Base-by-base conservation (phyloP, 1,140 invertebrate genomes). In the Cotesia chilonis region DNA sequence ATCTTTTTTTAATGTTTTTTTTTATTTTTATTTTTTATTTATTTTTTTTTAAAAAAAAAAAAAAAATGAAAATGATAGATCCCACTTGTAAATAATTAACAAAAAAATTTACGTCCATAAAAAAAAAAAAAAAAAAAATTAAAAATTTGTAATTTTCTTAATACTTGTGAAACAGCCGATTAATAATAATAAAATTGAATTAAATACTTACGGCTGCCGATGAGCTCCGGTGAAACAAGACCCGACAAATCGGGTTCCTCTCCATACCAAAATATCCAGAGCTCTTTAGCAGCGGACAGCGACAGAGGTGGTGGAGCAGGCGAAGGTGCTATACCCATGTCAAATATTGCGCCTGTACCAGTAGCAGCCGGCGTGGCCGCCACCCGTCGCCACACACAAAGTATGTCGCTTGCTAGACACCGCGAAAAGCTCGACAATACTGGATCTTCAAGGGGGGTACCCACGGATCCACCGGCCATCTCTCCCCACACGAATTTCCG, bases 231-330 rank as follows among this genome's bases (percentile, higher is more conserved):
- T 63, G 93, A 92, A 72, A 95, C 92, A 70, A 95, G 89, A 78
- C 93, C 93, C 82, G 90, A 92, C 65, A 97, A 90, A 85, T 97
- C 94, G 37, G 96, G 96, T 87, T 98, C 95, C 85, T 98, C 96
- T 80, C 97, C 97, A 89, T 99, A 99, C 97, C 97, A 99, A 89
- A 99, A 99, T 82, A 99, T 95, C 98, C 97, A 99, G 12, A 99
- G 90, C 87, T 99, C 97, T 89, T 98, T 99, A 84, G 94, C 92
- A 74, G 91, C 91, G 79, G 91, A 90, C 59, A 94, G 89, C 73
- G 92, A 93, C 75, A 94, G 90, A 70, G 94, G 93, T 41, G 89
- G 87, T 38, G 88, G 88, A 54, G 90, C 89, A 68, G 89, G 88
- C 69, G 90, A 88, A 4, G 88, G 87, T 47, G 85, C 80, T 65